Conservation (phyloP, 2,888 invertebrate genomes). For the Sisyra terminalis region DNA sequence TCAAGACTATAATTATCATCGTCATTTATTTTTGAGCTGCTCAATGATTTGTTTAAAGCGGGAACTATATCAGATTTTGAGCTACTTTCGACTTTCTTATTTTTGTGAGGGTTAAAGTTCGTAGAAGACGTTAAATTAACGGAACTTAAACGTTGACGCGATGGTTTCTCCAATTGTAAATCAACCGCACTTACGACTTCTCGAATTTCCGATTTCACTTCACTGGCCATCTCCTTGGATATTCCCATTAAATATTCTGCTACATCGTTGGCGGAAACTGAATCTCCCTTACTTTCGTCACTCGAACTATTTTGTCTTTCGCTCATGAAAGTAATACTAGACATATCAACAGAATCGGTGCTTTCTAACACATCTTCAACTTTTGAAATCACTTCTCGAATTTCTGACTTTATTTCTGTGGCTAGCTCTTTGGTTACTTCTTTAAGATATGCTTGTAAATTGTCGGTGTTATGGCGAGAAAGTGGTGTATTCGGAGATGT, state of each 20-base stretch:
- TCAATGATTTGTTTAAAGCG: conserved; percentile 32
- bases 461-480: conserved; percentile 30
- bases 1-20: conserved; percentile 35
- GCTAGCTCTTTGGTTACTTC: conserved; percentile 65
- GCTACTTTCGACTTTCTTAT: conserved; percentile 13
- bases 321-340: conserved; percentile 18
- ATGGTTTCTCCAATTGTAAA: conserved; percentile 19
- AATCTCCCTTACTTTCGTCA: conserved; percentile 47
- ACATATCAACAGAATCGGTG: conserved; percentile 39
- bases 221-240: conserved; percentile 61
- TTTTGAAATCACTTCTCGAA: conserved; percentile 61
- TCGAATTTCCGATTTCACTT: conserved; percentile 61
- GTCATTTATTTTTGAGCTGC: conserved; percentile 38
- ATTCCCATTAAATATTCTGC: conserved; percentile 64
- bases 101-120: conserved; percentile 15
- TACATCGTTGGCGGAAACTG: conserved; percentile 57
- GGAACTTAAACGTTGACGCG: conserved; percentile 1
- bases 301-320: conserved; percentile 30
- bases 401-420: conserved; percentile 67
- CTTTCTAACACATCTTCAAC: conserved; percentile 65
- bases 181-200: conserved; percentile 60
- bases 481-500: conserved; percentile 32
- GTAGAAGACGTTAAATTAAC: conserved; percentile 21
- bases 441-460: conserved; percentile 56
- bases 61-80: conserved; percentile 23